Conservation (phyloP, 2,113 vertebrate species). For the Chaetodon trifascialis region DNA sequence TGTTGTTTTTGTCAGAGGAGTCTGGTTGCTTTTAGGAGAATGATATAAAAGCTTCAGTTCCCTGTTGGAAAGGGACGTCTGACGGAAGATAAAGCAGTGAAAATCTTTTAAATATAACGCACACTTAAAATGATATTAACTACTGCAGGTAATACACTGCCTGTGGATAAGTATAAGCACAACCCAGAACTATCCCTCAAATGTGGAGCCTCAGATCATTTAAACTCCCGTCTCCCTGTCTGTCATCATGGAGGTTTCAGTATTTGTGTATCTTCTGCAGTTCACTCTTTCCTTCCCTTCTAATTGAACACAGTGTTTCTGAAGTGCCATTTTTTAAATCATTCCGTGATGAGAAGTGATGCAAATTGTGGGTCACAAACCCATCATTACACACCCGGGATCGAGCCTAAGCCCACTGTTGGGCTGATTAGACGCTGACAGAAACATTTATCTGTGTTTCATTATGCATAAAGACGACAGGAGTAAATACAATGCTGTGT, state of each 20-base stretch:
- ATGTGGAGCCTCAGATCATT: neutral
- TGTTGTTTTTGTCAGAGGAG: too few relatives aligned
- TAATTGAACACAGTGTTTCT: neutral
- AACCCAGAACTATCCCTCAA: too few relatives aligned
- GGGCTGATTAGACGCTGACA: conserved; percentile 16
- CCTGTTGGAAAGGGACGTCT: too few relatives aligned
- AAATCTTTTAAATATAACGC: too few relatives aligned
- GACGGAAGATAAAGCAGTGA: too few relatives aligned
- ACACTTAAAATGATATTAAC: too few relatives aligned
- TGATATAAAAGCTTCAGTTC: too few relatives aligned
- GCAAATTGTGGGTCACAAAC: conserved; percentile 21
- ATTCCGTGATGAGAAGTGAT: neutral
- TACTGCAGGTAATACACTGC: too few relatives aligned
- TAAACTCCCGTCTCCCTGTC: neutral
- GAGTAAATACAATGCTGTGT: conserved; percentile 8
- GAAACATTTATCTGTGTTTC: conserved; percentile 32
- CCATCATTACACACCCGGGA: conserved; percentile 11
- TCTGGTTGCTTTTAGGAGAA: too few relatives aligned
- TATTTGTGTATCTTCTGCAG: neutral
- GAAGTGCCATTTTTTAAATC: conserved; percentile 1
- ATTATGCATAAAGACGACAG: conserved; percentile 29
- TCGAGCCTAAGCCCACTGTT: neutral
- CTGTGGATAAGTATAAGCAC: too few relatives aligned
- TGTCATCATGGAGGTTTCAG: neutral
- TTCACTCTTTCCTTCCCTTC: neutral